Evolutionary conservation across 2,888 invertebrate species (phyloP), one percentile per base, ranked within the genome.

Genomic region (Notodonta dromedarius): DNA sequence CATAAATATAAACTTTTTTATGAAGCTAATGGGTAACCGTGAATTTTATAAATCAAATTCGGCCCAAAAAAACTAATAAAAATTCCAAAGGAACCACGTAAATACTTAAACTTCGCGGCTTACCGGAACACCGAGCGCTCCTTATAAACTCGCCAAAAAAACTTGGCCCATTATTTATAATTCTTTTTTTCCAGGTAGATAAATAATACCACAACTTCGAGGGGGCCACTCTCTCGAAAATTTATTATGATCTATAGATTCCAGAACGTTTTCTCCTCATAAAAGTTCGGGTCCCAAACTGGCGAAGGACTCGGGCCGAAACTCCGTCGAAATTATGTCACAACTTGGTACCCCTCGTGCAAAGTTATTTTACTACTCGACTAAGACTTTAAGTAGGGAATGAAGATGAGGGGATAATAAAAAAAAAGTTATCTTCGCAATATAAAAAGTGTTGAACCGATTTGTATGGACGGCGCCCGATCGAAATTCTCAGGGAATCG

Each of bases 211-310:
- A 64, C 58, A 66, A 68, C 62, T 63, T 58, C 69, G 71, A 73
- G 74, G 72, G 24, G 70, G 64, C 68, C 70, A 73, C 67, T 67
- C 78, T 76, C 73, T 65, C 61, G 65, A 66, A 80, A 87, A 87
- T 88, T 86, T 88, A 87, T 87, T 85, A 87, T 85, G 84, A 87
- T 84, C 85, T 86, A 89, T 87, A 81, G 85, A 88, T 86, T 85
- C 79, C 71, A 66, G 67, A 63, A 63, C 71, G 76, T 78, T 79
- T 76, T 69, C 76, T 82, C 75, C 77, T 82, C 73, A 77, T 83
- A 81, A 84, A 79, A 73, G 61, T 64, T 57, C 64, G 64, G 71
- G 62, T 66, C 54, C 52, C 12, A 52, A 52, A 52, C 52, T 11
- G 39, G 54, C 39, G 54, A 39, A 39, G 66, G 64, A 72, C 80